Evolutionary conservation across 1,140 invertebrate genomes (phyloP).

Genomic region (Alviniconcha marisindica): DNA sequence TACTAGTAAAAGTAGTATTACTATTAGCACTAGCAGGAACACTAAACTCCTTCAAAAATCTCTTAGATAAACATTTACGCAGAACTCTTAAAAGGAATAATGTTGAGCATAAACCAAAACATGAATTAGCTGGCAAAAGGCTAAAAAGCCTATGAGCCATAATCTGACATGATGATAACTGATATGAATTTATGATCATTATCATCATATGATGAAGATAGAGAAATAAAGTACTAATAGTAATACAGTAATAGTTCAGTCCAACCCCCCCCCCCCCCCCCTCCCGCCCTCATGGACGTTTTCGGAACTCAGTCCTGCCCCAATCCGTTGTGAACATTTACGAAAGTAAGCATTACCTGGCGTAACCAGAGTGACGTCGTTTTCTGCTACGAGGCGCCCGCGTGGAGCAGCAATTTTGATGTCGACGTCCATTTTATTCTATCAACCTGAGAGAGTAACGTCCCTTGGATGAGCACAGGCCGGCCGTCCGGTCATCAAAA

Average conservation of each 20-base stretch:
- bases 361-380: constrained; percentile 80
- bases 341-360: constrained; percentile 77
- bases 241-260: neutral
- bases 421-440: constrained; percentile 59
- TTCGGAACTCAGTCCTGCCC: neutral
- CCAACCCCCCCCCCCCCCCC: neutral
- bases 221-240: neutral
- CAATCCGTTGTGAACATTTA: neutral
- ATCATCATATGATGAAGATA: neutral
- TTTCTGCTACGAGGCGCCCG: constrained; percentile 43
- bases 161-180: no score
- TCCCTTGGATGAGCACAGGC: neutral
- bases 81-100: no score
- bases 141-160: no score
- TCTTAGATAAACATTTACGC: no score
- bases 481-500: neutral
- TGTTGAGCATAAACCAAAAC: no score
- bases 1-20: no score
- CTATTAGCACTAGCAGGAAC: no score
- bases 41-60: no score
- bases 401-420: constrained; percentile 61
- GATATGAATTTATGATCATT: neutral
- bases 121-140: no score
- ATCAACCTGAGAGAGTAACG: neutral
- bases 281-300: neutral